phyloP scores from a whole-genome alignment of 2,888 invertebrate species.

The Meghimatium bilineatum region DNA sequence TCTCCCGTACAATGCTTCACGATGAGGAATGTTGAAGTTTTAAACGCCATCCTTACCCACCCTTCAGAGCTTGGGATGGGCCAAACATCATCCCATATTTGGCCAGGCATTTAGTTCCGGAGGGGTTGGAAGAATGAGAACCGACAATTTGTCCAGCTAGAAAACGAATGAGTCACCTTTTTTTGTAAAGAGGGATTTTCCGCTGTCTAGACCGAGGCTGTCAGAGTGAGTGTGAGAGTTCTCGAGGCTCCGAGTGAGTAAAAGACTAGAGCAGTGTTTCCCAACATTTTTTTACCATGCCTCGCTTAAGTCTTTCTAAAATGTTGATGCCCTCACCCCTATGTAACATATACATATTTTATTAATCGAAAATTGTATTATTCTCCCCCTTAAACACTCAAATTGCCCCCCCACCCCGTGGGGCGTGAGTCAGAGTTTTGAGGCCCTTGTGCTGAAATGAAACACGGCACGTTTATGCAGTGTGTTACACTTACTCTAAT shows the following conservation, averaged over 20 bases:
- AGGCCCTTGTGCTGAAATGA: too few relatives aligned
- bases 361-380: too few relatives aligned
- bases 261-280: too few relatives aligned
- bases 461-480: too few relatives aligned
- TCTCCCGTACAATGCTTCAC: not conserved
- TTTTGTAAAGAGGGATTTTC: conserved; percentile 23
- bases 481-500: too few relatives aligned
- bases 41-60: not conserved
- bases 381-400: too few relatives aligned
- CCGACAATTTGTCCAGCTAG: not conserved
- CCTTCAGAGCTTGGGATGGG: not conserved
- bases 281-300: too few relatives aligned
- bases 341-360: too few relatives aligned
- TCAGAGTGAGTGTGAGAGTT: not conserved
- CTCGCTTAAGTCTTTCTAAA: too few relatives aligned
- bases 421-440: too few relatives aligned
- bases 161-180: conserved; percentile 15
- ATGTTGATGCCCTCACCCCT: too few relatives aligned
- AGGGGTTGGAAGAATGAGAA: conserved; percentile 16
- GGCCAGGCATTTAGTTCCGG: conserved; percentile 21
- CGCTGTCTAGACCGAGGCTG: conserved; percentile 25
- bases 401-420: too few relatives aligned
- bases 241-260: not conserved
- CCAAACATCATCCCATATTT: conserved; percentile 3
- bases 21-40: not conserved